Percentiles rank a stretch among this genome's conserved stretches.
Evolutionary conservation across 92 coral and sea anemone genomes (phyloP).

Genomic region (Epizoanthus scotinus): DNA sequence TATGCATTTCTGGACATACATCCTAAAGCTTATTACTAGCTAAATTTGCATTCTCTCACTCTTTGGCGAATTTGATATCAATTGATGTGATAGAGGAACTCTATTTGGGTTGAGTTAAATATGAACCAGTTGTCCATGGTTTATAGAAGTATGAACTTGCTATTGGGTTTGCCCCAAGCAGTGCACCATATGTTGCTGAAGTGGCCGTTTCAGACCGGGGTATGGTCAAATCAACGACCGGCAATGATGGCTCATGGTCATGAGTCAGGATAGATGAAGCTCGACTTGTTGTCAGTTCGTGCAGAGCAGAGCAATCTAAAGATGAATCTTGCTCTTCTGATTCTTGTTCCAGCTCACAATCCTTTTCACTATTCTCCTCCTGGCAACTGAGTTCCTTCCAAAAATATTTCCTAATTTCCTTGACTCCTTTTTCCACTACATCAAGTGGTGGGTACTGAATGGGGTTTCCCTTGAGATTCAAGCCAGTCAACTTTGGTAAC

Average conservation of each 20-base stretch:
- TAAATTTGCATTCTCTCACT: background rate
- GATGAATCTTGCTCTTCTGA: background rate
- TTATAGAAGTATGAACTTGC: constrained; percentile 57
- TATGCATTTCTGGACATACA: too few relatives aligned
- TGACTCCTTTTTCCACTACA: constrained; percentile 59
- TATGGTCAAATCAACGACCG: background rate
- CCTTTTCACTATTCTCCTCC: constrained; percentile 14
- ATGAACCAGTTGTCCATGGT: constrained; percentile 77
- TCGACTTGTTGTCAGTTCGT: background rate
- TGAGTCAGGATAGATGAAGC: background rate
- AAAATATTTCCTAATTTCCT: constrained; percentile 50
- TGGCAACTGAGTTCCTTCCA: constrained; percentile 56
- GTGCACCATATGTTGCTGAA: constrained; percentile 44
- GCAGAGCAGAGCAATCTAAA: background rate
- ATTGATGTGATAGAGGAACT: background rate
- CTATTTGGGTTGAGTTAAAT: constrained; percentile 40
- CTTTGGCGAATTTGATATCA: background rate
- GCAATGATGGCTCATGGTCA: background rate
- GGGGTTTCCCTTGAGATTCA: constrained; percentile 66
- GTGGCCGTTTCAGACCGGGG: background rate
- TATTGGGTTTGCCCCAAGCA: constrained; percentile 46
- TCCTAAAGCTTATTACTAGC: background rate
- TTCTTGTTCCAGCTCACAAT: constrained; percentile 30
- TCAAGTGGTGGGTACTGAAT: constrained; percentile 63
- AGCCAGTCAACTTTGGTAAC: constrained; percentile 54